These are phyloP conservation scores for Falco cherrug DNA, from an alignment of 2,797 vertebrate genomes.

Conservation along the genomic window DNA sequence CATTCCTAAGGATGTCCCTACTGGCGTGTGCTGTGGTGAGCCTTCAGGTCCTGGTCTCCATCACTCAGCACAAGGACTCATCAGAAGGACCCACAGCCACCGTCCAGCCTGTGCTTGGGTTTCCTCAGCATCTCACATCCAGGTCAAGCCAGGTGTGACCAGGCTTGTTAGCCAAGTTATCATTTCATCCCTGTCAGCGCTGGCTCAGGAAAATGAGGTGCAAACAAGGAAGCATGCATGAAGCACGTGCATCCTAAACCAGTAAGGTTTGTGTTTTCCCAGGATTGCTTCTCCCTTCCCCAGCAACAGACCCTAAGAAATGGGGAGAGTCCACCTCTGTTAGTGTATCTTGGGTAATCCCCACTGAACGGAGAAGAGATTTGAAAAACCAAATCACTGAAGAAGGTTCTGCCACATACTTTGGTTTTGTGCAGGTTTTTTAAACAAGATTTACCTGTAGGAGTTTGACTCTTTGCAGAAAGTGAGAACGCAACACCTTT, in stretches of 20 bases:
- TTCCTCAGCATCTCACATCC: neutral
- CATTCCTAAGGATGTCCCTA: neutral
- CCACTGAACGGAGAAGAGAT: neutral
- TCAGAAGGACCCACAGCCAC: neutral
- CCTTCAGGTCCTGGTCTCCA: neutral
- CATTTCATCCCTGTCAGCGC: neutral
- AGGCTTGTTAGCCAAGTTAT: neutral
- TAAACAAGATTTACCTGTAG: neutral
- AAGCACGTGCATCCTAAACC: neutral
- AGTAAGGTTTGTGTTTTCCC: neutral
- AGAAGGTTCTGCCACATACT: neutral
- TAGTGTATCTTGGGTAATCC: neutral
- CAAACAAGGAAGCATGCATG: neutral
- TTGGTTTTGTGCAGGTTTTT: neutral
- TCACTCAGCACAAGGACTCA: neutral
- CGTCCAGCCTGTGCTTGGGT: neutral
- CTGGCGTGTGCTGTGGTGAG: neutral
- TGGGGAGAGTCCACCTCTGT: neutral
- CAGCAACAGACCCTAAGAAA: neutral
- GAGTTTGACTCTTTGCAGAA: neutral
- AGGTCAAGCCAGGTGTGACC: neutral
- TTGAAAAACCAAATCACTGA: neutral
- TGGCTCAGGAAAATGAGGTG: neutral
- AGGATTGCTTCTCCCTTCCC: neutral
- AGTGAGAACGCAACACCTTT: neutral